Evolutionary conservation across 2,113 vertebrate genomes (phyloP), one percentile per base, ranked within the genome.

Genomic region (Peromyscus maniculatus): DNA sequence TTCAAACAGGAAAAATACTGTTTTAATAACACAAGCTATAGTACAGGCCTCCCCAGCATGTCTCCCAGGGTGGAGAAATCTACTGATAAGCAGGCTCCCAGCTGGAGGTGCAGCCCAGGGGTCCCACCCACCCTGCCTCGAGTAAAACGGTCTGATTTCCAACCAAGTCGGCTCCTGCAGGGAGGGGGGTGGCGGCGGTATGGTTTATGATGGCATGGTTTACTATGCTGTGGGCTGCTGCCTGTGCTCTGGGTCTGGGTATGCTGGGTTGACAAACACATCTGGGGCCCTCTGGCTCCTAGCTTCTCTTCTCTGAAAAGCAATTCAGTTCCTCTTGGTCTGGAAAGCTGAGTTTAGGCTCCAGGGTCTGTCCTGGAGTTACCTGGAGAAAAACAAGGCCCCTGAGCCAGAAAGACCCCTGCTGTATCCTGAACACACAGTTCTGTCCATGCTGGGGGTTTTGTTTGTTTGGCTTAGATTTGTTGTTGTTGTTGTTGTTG

Each of bases 361-460:
- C 22, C n/a, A 7, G 26, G 12, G 28, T 78, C 39, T 7, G 3
- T 49, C 59, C 33, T 24, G 12, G 75, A 71, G 66, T 57, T 1
- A n/a, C 71, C 91, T 57, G 8, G 28, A 59, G 17, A 31, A n/a
- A 39, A 26, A 33, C 43, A 43, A 43, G 52, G 24, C 59, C 43
- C 26, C 12, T 49, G 43, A 79, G 43, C 15, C 0, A 19, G 10
- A 28, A 31, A 59, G 19, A 11, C 2, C 31, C 22, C n/a, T 62
- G 16, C 17, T 2, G 2, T 36, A 28, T 3, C 9, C 5, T 21
- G 0, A 64, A 59, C 31, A 43, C 16, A 0, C 6, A 39, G 69
- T 87, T 91, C 64, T n/a, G 22, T 26, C 28, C 82, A n/a, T 59
- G 55, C 19, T 59, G 21, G 19, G 64, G 24, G 5, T 36, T 36